Percentiles rank a stretch among this genome's conserved stretches.
phyloP scores from a whole-genome alignment of 2,888 invertebrate species.

The Apotomis turbidana region DNA sequence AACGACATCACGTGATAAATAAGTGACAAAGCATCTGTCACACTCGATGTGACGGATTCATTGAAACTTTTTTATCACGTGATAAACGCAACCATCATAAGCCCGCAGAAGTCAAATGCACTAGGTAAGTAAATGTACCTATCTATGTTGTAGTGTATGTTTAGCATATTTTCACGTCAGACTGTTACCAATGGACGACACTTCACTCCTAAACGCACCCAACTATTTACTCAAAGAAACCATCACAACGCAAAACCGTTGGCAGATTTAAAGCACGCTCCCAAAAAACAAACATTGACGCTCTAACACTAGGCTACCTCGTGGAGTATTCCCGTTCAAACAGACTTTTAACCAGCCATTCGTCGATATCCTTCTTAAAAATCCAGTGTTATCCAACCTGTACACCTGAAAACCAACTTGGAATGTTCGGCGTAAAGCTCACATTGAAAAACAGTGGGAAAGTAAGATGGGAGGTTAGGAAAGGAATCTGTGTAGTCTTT shows the following conservation, averaged over 20 bases:
- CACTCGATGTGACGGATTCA: too few relatives aligned
- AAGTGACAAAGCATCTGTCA: too few relatives aligned
- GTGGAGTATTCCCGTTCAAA: conserved; percentile 33
- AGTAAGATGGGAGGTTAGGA: neutral
- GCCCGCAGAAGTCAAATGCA: too few relatives aligned
- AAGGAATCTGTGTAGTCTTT: conserved; percentile 9
- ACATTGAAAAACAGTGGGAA: neutral
- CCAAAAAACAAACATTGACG: conserved; percentile 21
- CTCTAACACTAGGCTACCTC: neutral
- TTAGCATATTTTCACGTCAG: too few relatives aligned
- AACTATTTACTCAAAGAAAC: conserved; percentile 17
- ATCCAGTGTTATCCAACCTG: neutral
- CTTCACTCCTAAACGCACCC: neutral
- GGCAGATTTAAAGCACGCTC: conserved; percentile 29
- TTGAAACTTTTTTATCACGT: too few relatives aligned
- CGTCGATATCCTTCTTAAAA: neutral
- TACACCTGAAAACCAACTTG: neutral
- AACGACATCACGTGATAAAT: too few relatives aligned
- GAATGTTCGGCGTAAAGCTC: neutral
- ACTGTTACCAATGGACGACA: too few relatives aligned
- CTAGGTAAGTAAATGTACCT: too few relatives aligned
- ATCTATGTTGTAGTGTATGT: too few relatives aligned
- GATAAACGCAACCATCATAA: too few relatives aligned
- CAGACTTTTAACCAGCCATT: conserved; percentile 21
- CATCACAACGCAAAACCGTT: conserved; percentile 21